phyloP scores from a whole-genome alignment of 2,888 invertebrate species.

The Drosophila nr. medialis region DNA sequence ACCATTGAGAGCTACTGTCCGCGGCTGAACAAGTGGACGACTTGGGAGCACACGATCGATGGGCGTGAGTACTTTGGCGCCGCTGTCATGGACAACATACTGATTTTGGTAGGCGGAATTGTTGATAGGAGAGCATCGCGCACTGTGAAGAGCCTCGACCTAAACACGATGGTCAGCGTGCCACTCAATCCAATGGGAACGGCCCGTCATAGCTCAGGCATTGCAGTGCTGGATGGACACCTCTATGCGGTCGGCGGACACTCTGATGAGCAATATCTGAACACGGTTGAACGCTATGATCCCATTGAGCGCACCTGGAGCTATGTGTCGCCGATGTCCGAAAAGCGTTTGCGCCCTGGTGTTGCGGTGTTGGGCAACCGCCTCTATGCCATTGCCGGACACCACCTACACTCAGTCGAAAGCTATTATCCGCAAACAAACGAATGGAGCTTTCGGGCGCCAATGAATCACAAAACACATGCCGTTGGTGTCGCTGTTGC shows the following conservation, averaged over 20 bases:
- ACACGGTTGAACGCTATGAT: too few relatives aligned
- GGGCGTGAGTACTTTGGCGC: slow-evolving; percentile 89
- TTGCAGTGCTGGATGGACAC: too few relatives aligned
- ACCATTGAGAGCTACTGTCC: too few relatives aligned
- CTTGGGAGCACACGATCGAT: too few relatives aligned
- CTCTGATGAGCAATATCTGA: fast-evolving
- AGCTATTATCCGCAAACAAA: slow-evolving; percentile 91
- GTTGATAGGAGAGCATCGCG: slow-evolving; percentile 94
- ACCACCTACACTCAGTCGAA: slow-evolving; percentile 97
- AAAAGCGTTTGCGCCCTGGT: slow-evolving; percentile 92
- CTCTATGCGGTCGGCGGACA: too few relatives aligned
- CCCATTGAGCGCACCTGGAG: slow-evolving; percentile 89
- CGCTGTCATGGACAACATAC: slow-evolving; percentile 91
- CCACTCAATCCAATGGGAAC: slow-evolving; percentile 94
- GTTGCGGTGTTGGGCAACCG: slow-evolving; percentile 93
- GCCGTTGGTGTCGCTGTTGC: slow-evolving; percentile 94
- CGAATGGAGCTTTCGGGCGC: slow-evolving; percentile 92
- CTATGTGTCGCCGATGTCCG: slow-evolving; percentile 94
- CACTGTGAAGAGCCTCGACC: slow-evolving; percentile 94
- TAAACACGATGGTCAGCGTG: slow-evolving; percentile 92
- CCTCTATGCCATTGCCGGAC: slow-evolving; percentile 95
- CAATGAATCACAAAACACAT: slow-evolving; percentile 92
- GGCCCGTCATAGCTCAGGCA: slow-evolving; percentile 88
- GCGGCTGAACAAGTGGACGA: too few relatives aligned
- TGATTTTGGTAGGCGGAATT: slow-evolving; percentile 93